Evolutionary conservation across 2,888 invertebrate genomes (phyloP).

Genomic region (Hypercompe scribonia): DNA sequence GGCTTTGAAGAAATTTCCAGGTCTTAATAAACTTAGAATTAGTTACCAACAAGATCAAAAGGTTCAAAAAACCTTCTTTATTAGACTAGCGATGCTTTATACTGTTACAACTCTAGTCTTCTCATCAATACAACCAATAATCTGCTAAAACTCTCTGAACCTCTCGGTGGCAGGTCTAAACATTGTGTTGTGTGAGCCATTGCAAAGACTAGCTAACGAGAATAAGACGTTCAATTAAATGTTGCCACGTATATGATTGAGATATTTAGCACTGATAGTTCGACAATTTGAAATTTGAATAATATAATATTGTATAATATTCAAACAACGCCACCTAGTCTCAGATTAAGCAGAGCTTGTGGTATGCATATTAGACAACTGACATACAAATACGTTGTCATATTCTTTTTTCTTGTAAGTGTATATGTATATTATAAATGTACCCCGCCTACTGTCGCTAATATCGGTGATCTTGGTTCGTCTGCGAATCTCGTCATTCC

Average conservation of each 20-base stretch:
- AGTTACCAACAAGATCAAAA: neutral
- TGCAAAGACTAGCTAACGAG: conserved; percentile 42
- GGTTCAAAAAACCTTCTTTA: neutral
- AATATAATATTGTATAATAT: too few relatives aligned
- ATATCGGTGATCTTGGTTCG: too few relatives aligned
- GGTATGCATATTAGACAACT: too few relatives aligned
- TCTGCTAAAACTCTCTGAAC: conserved; percentile 6
- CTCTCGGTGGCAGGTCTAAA: conserved; percentile 8
- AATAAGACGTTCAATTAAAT: conserved; percentile 45
- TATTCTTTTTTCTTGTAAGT: too few relatives aligned
- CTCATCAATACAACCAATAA: conserved; percentile 5
- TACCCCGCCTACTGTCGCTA: too few relatives aligned
- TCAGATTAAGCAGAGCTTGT: too few relatives aligned
- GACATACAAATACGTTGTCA: too few relatives aligned
- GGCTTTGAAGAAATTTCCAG: neutral
- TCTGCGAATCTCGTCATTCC: too few relatives aligned
- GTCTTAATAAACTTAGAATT: neutral
- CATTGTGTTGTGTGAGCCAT: conserved; percentile 40
- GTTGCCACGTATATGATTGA: conserved; percentile 54
- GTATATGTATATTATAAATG: too few relatives aligned
- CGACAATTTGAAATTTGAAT: too few relatives aligned
- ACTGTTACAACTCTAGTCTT: neutral
- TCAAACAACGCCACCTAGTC: too few relatives aligned
- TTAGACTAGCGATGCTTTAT: too few relatives aligned
- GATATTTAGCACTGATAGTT: conserved; percentile 3